Base-by-base conservation (phyloP, 2,888 invertebrate genomes). In the Brachyptera risi region DNA sequence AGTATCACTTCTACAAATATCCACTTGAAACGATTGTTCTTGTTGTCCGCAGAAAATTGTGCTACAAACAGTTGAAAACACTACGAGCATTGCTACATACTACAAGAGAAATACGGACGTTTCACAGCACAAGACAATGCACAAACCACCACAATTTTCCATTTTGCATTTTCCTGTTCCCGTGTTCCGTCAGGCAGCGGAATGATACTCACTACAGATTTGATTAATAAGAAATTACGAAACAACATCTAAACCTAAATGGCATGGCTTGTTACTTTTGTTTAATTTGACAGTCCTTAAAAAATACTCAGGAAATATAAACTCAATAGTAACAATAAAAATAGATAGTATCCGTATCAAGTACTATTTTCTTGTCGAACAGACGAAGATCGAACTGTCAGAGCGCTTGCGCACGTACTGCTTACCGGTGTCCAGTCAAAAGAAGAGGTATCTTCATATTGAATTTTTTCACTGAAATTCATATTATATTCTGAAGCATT, bases 161-260 rank as follows among this genome's bases (percentile, higher is more conserved):
- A 60, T 59, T 27, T 51, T 31, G 35, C 54, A 35, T 37, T 59
- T 60, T 57, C 58, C 58, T 56, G 49, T 57, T 60, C 50, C 59
- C 58, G 56, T 56, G 49, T 57, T 60, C 50, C 59, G 50, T 60
- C 62, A 60, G 62, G 58, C 60, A 62, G 64, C 64, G 64, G 61
- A 65, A 58, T 65, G 62, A 65, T 65, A 62, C 57, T 35, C 37
- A 47, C 47, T 21, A 21, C 23, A 21, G 5, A 47, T 24, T 5
- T 7, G 5, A 7, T 31, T 31, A 31, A 31, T 11, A 31, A 31
- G 5, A 7, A 31, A 7, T 11, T 31, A 31, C 11, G 5, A 31
- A 31, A 31, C 7, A 31, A 31, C 31, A 31, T 11, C 11, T 31
- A 31, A 31, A 7, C 11, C 11, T 7, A 7, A 31, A 31, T 31